Evolutionary conservation across 1,140 invertebrate species (phyloP).

Genomic region (Platyura marginata): DNA sequence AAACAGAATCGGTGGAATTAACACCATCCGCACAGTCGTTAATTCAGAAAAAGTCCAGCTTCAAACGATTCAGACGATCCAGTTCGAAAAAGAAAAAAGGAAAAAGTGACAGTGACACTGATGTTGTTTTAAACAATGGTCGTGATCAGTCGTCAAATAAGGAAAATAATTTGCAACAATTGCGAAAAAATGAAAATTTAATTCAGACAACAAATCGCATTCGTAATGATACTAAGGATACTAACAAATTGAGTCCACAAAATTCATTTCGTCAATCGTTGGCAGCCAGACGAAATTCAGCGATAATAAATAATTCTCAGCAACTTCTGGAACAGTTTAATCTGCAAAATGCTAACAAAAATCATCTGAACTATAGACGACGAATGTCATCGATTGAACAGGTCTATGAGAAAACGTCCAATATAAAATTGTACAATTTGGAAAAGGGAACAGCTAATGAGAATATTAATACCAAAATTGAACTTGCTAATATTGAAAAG

Average conservation of each 20-base stretch:
- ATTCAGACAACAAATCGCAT: conserved; percentile 36
- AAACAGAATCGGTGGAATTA: neutral
- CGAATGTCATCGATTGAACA: conserved; percentile 24
- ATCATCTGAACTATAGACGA: conserved; percentile 12
- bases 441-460: conserved; percentile 20
- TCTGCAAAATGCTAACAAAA: conserved; percentile 7
- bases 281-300: conserved; percentile 16
- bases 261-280: conserved; percentile 36
- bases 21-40: neutral
- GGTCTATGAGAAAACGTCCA: conserved; percentile 15
- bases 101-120: conserved; percentile 7
- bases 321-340: neutral
- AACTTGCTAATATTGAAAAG: conserved; percentile 21
- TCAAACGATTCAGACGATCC: conserved; percentile 18
- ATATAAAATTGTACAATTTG: conserved; percentile 17
- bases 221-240: conserved; percentile 49
- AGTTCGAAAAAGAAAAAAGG: conserved; percentile 11
- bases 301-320: conserved; percentile 3
- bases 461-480: conserved; percentile 22
- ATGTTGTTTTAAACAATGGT: conserved; percentile 17
- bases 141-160: conserved; percentile 11
- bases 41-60: conserved; percentile 7
- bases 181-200: conserved; percentile 27
- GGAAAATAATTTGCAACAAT: conserved; percentile 1
- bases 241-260: conserved; percentile 45